Conservation (phyloP, 2,113 vertebrate species). For the Azemiops feae region DNA sequence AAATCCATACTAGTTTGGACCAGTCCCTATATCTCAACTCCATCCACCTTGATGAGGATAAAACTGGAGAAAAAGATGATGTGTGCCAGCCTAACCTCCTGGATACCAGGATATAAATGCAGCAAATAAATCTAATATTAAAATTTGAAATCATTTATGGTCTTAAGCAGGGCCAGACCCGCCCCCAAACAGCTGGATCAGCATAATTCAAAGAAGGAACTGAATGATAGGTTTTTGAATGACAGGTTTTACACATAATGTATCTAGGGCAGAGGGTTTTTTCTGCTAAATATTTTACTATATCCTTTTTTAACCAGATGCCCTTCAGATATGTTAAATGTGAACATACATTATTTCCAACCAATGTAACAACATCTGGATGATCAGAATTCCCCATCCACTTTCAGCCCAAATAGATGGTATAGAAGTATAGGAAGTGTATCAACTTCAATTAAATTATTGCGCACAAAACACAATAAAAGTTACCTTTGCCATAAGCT, state of each 20-base stretch:
- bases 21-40: not conserved
- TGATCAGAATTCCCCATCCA: not conserved
- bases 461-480: not conserved
- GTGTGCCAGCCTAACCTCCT: not conserved
- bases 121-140: not conserved
- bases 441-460: not conserved
- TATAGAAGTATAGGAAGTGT: not conserved
- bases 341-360: not conserved
- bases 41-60: not conserved
- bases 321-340: not conserved
- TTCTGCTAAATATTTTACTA: not conserved
- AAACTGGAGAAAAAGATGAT: not conserved
- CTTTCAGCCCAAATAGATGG: not conserved
- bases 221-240: too few relatives aligned
- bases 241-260: not conserved
- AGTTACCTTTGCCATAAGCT: constrained; percentile 68
- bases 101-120: not conserved
- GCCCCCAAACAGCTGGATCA: not conserved
- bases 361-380: not conserved
- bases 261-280: not conserved
- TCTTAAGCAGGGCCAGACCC: not conserved
- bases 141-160: not conserved
- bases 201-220: not conserved
- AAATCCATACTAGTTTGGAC: not conserved
- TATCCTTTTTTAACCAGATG: not conserved